A percentile compares a stretch with the other conserved stretches of the same genome.
These are phyloP conservation scores for Trissoscelio sp. DNA, from an alignment of 2,888 invertebrate species.

Conservation along the genomic window DNA sequence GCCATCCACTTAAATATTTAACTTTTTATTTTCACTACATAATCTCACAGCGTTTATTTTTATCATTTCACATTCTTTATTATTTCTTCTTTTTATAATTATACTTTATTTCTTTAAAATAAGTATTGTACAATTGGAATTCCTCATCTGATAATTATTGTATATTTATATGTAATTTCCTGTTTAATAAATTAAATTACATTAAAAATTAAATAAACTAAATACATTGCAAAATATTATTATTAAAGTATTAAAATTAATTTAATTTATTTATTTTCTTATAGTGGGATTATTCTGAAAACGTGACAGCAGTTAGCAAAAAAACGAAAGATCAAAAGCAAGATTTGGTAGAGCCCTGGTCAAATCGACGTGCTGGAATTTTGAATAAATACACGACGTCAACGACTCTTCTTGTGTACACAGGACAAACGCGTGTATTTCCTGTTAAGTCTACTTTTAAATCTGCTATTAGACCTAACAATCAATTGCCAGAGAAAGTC, in stretches of 20 bases:
- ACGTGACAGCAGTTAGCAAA: conserved; percentile 74
- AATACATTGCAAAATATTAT: neutral
- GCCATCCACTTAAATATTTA: too few relatives aligned
- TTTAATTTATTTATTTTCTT: conserved; percentile 30
- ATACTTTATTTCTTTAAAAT: too few relatives aligned
- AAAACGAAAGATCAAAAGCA: conserved; percentile 77
- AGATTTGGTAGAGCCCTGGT: conserved; percentile 91
- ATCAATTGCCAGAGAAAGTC: conserved; percentile 92
- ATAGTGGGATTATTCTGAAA: conserved; percentile 82
- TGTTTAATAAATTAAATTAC: too few relatives aligned
- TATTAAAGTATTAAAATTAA: neutral
- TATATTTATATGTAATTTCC: too few relatives aligned
- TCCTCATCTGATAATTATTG: too few relatives aligned
- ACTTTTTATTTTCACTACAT: too few relatives aligned
- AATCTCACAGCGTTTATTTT: too few relatives aligned
- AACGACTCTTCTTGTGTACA: conserved; percentile 83
- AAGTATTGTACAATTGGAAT: too few relatives aligned
- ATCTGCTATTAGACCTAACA: conserved; percentile 87
- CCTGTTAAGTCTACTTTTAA: too few relatives aligned
- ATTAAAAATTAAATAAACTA: too few relatives aligned
- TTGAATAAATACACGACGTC: conserved; percentile 96
- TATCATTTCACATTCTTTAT: too few relatives aligned
- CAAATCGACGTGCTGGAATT: conserved; percentile 89
- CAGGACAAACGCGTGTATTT: conserved; percentile 81
- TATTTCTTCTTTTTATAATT: too few relatives aligned